phyloP scores from a whole-genome alignment of 37 sponge, comb jelly and placozoan species.

The Spongilla lacustris region DNA sequence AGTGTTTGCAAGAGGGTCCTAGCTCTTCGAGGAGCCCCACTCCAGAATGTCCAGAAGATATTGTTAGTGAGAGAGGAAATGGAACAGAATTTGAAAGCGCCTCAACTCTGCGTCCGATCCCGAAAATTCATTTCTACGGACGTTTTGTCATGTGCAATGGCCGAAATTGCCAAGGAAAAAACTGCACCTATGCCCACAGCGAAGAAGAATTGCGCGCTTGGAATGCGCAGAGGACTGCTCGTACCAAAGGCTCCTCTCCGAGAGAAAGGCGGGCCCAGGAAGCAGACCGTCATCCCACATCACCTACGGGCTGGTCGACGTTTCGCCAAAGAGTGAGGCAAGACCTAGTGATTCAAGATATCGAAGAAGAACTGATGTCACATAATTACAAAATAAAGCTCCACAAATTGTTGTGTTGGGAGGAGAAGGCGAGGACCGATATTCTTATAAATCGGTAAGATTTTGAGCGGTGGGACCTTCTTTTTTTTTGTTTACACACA shows the following conservation, averaged over 20 bases:
- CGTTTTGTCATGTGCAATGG: not conserved
- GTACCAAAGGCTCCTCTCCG: not conserved
- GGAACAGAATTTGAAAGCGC: no score
- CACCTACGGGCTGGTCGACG: not conserved
- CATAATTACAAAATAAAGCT: conserved; percentile 66
- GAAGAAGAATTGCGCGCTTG: not conserved
- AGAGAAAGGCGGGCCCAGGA: not conserved
- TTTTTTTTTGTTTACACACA: no score
- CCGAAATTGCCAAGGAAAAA: not conserved
- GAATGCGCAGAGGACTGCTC: not conserved
- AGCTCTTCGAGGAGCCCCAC: not conserved
- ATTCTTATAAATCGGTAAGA: conserved; percentile 44
- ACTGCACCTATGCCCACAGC: not conserved
- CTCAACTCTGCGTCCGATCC: not conserved
- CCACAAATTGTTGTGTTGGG: conserved; percentile 79
- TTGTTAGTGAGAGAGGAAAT: no score
- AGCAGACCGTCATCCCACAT: not conserved
- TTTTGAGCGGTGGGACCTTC: not conserved
- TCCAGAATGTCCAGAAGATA: not conserved
- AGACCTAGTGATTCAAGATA: not conserved
- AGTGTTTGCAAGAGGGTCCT: not conserved
- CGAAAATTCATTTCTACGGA: not conserved
- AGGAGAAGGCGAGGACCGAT: conserved; percentile 61
- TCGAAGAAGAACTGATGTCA: conserved; percentile 15
- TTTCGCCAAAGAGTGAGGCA: not conserved